Percentiles rank a stretch among this genome's conserved stretches.
Evolutionary conservation across 2,797 vertebrate species (phyloP).

Genomic region (Anomalospiza imberbis): DNA sequence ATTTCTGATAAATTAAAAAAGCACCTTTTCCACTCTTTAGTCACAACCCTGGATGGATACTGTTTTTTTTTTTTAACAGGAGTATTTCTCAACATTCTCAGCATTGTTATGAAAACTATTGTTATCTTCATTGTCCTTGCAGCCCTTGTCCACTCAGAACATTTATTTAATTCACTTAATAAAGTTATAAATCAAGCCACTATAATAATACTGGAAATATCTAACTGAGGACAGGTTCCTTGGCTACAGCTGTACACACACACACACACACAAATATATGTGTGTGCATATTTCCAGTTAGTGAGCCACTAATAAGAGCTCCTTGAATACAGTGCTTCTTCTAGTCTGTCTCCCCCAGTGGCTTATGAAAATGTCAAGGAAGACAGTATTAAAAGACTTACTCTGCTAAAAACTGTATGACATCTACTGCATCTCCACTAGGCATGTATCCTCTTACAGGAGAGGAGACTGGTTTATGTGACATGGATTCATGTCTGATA

Average conservation of each 20-base stretch:
- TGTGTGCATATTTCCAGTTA: not conserved
- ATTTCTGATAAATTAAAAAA: not conserved
- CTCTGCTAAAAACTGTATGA: not conserved
- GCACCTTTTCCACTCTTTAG: not conserved
- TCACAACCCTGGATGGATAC: not conserved
- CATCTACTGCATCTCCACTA: not conserved
- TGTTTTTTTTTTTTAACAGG: accelerated
- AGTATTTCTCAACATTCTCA: not conserved
- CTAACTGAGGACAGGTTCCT: not conserved
- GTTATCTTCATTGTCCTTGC: not conserved
- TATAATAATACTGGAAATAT: not conserved
- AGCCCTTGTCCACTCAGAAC: not conserved
- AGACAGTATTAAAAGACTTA: not conserved
- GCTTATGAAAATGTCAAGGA: not conserved
- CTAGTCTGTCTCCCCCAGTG: not conserved
- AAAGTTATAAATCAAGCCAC: not conserved
- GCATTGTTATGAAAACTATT: not conserved
- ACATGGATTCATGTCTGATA: not conserved
- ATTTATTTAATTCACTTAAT: not conserved
- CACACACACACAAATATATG: accelerated
- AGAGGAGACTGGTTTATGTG: not conserved
- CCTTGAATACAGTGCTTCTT: not conserved
- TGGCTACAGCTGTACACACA: not conserved
- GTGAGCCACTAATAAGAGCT: not conserved
- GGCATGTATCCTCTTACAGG: not conserved